Conservation (phyloP, 2,797 vertebrate genomes). For the Sebastes miniatus region DNA sequence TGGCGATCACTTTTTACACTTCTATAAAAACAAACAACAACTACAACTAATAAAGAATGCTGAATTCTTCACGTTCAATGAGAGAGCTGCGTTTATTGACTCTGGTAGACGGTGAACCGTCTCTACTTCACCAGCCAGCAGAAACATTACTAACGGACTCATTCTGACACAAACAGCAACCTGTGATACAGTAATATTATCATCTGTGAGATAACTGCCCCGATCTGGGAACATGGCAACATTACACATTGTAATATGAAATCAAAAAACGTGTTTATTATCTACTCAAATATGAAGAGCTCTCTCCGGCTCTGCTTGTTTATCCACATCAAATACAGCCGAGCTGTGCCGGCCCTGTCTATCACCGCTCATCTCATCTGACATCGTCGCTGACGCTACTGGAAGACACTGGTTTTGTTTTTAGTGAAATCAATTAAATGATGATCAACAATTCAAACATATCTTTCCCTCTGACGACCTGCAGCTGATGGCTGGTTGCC, state of each 20-base stretch:
- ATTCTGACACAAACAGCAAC: neutral
- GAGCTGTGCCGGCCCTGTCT: neutral
- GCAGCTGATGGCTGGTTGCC: neutral
- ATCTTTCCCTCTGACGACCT: neutral
- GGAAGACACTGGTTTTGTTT: no score
- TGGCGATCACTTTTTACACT: neutral
- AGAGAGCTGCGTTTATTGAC: neutral
- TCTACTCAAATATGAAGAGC: neutral
- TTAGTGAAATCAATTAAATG: neutral
- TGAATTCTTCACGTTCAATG: neutral
- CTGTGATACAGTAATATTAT: neutral
- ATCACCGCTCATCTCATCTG: neutral
- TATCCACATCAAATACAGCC: neutral
- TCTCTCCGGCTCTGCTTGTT: neutral
- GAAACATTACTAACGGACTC: neutral
- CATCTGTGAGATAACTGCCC: neutral
- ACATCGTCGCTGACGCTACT: no score
- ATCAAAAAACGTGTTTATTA: neutral
- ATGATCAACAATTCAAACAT: slow-evolving; percentile 8
- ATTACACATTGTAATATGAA: neutral
- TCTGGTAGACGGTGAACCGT: neutral
- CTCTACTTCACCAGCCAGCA: neutral
- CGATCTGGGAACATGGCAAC: neutral
- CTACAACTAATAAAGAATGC: neutral
- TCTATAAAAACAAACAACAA: slow-evolving; percentile 4